These are phyloP conservation scores for Mormyrus proboscirostris DNA, from an alignment of 2,797 vertebrate genomes.

Conservation along the genomic window DNA sequence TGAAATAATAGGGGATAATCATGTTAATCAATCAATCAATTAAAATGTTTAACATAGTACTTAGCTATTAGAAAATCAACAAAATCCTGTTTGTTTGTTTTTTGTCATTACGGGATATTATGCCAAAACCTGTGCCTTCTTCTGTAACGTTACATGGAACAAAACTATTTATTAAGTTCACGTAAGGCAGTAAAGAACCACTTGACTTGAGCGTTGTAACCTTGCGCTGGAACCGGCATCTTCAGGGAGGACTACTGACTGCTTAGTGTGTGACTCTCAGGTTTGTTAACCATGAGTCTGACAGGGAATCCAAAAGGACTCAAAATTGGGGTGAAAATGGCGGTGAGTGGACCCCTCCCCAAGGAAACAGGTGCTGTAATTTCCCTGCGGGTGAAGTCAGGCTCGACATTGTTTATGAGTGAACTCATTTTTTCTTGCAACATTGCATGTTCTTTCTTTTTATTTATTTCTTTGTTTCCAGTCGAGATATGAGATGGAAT, in stretches of 20 bases:
- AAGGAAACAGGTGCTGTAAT: background rate
- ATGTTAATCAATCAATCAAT: background rate
- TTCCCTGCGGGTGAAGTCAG: background rate
- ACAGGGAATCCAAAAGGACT: background rate
- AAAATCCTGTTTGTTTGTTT: background rate
- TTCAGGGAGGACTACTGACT: background rate
- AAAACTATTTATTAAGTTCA: background rate
- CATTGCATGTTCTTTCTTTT: background rate
- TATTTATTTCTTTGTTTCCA: background rate
- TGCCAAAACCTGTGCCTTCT: background rate
- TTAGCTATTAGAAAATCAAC: background rate
- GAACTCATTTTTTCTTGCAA: constrained; percentile 5
- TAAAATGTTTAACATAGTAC: background rate
- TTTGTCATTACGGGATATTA: background rate
- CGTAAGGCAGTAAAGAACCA: background rate
- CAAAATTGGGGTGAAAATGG: background rate
- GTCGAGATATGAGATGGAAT: background rate
- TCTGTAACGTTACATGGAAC: background rate
- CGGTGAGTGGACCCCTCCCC: background rate
- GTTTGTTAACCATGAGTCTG: background rate
- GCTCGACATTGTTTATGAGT: background rate
- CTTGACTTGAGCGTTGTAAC: background rate
- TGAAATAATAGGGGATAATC: background rate
- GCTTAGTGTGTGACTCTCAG: background rate
- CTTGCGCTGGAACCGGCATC: background rate